Base-by-base conservation (phyloP, 2,113 vertebrate species). In the Chloropsis cyanopogon region DNA sequence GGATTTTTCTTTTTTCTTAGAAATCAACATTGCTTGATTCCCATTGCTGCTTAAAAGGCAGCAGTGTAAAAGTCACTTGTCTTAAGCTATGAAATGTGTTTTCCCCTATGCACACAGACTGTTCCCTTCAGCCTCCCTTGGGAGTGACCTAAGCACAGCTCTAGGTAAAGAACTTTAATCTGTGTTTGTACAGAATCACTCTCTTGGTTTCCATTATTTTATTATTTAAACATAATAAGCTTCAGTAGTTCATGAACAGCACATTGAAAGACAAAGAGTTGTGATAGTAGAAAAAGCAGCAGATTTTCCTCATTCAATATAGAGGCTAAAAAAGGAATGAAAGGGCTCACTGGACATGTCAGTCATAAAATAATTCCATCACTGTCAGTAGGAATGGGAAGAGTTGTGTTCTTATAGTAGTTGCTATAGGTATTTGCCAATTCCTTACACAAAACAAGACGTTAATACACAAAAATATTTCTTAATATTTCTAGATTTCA, bases 1-100 rank as follows among this genome's bases (percentile, higher is more conserved):
- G 39, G 39, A 49, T 59, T n/a, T 37, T 57, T 60, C 33, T 85
- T 91, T 86, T 77, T 94, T 39, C 90, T 81, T 86, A 83, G 86
- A 96, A 92, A 92, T 92, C 69, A 93, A 42, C 49, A 52, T 86
- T 73, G 31, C 88, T 92, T 93, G 69, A 86, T 94, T 96, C 72
- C 60, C 56, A 16, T 57, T 73, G 52, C 85, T 93, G 47, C 18
- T 86, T 82, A 88, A 93, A 88, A 94, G 46, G 49, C 88, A 93
- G 41, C 33, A 46, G 28, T 14, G 33, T 86, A 53, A 90, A 82
- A 77, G 52, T 54, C 63, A 37, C 39, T 57, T 73, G 54, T 90
- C 61, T 75, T 81, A 88, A 90, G 56, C 52, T 20, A 14, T 13
- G 26, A 64, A 94, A 57, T 86, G 25, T 93, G 18, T 70, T 92